Percentiles rank a stretch among this genome's conserved stretches.
phyloP scores from a whole-genome alignment of 2,797 vertebrate genomes.

The Salmo trutta region DNA sequence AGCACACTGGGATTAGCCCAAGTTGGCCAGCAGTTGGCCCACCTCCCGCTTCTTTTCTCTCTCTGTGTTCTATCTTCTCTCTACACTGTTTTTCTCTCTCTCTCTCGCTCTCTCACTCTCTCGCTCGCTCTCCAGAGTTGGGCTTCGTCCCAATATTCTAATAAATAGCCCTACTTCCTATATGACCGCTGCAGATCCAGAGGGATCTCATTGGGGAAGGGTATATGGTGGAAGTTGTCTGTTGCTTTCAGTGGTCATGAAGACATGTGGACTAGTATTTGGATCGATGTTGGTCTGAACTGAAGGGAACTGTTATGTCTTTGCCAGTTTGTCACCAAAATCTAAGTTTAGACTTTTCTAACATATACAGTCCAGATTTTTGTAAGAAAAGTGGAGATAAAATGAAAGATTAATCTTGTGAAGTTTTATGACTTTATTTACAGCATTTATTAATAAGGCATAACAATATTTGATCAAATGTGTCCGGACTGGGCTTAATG shows the following conservation, averaged over 20 bases:
- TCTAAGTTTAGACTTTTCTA: no score
- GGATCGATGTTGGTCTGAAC: background rate
- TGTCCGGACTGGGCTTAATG: no score
- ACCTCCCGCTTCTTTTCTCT: background rate
- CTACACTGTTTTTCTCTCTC: background rate
- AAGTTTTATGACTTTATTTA: no score
- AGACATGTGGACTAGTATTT: background rate
- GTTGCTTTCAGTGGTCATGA: background rate
- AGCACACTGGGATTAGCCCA: conserved; percentile 64
- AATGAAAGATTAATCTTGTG: no score
- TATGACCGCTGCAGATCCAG: background rate
- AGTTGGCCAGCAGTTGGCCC: conserved; percentile 58
- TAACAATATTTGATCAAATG: no score
- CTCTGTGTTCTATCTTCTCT: background rate
- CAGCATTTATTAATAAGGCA: no score
- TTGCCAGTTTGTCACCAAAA: background rate
- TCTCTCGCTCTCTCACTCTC: background rate
- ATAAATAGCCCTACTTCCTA: conserved; percentile 43
- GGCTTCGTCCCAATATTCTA: conserved; percentile 62
- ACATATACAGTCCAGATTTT: no score
- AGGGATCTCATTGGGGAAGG: background rate
- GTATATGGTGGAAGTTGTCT: background rate
- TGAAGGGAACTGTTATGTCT: background rate
- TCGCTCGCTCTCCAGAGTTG: conserved; percentile 17
- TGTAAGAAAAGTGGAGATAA: no score